Conservation (phyloP, 2,888 invertebrate species). For the Panorpa germanica region DNA sequence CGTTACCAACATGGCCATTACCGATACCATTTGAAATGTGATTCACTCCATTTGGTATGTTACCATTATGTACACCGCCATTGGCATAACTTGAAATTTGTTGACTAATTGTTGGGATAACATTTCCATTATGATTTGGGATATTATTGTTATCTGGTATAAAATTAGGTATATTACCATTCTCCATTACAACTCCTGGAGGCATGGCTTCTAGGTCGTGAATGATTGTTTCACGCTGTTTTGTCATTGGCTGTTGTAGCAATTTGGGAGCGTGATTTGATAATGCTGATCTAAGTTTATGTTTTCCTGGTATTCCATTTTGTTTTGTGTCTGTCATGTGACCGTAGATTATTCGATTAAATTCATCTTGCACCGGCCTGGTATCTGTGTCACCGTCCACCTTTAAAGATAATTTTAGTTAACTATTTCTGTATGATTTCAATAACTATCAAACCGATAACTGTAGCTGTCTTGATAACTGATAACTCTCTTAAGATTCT, state of each 20-base stretch:
- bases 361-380: conserved; percentile 56
- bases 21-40: too few species aligned
- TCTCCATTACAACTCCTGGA: conserved; percentile 23
- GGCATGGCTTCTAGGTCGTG: conserved; percentile 23
- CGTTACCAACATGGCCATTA: conserved; percentile 21
- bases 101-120: conserved; percentile 26
- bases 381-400: conserved; percentile 77
- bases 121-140: too few species aligned
- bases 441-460: background rate
- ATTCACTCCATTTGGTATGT: too few species aligned
- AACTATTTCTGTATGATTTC: conserved; percentile 8
- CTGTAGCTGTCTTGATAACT: background rate
- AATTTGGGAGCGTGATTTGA: background rate
- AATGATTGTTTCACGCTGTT: conserved; percentile 18
- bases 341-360: conserved; percentile 45
- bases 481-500: too few species aligned
- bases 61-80: conserved; percentile 20
- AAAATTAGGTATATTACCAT: too few species aligned
- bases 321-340: conserved; percentile 41
- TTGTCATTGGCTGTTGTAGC: conserved; percentile 4
- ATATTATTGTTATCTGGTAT: too few species aligned
- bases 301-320: conserved; percentile 1
- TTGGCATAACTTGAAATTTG: conserved; percentile 25
- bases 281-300: conserved; percentile 1
- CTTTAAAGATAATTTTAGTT: conserved; percentile 22